These are phyloP conservation scores for Meliscaeva auricollis DNA, from an alignment of 2,888 invertebrate genomes.

Conservation along the genomic window DNA sequence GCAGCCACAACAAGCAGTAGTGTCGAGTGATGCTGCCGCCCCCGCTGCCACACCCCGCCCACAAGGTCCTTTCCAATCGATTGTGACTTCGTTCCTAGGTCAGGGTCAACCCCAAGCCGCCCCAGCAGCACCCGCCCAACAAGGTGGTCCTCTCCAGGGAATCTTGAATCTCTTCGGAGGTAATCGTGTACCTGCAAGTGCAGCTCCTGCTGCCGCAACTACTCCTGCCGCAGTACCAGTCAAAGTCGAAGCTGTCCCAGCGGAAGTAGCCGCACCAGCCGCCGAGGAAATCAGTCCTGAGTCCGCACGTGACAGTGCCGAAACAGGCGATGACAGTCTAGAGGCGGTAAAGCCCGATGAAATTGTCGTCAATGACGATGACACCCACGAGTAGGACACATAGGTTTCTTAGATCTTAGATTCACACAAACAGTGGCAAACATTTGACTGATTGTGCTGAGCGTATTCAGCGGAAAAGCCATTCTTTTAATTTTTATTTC, in stretches of 20 bases:
- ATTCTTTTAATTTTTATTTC: constrained; percentile 65
- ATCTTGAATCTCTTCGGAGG: constrained; percentile 82
- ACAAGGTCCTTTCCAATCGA: constrained; percentile 81
- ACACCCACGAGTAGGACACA: constrained; percentile 66
- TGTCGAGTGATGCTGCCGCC: constrained; percentile 70
- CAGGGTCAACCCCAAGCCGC: constrained; percentile 75
- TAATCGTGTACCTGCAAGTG: constrained; percentile 79
- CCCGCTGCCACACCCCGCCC: constrained; percentile 80
- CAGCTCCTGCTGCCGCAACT: constrained; percentile 69
- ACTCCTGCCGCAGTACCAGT: constrained; percentile 51
- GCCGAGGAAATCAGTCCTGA: constrained; percentile 77
- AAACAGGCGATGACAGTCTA: constrained; percentile 79
- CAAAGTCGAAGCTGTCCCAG: constrained; percentile 60
- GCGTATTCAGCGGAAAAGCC: constrained; percentile 69
- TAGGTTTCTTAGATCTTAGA: constrained; percentile 60
- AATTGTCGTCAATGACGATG: constrained; percentile 82
- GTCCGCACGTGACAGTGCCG: constrained; percentile 80
- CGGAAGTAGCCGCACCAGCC: constrained; percentile 24
- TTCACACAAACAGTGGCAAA: constrained; percentile 68
- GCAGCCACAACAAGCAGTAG: constrained; percentile 69
- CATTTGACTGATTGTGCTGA: constrained; percentile 78
- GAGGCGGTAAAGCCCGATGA: constrained; percentile 81
- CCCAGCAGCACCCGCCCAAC: constrained; percentile 76
- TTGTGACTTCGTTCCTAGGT: constrained; percentile 81
- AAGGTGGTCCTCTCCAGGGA: constrained; percentile 80